Evolutionary conservation across 2,888 invertebrate species (phyloP).

Genomic region (Ceratothoa steindachneri): DNA sequence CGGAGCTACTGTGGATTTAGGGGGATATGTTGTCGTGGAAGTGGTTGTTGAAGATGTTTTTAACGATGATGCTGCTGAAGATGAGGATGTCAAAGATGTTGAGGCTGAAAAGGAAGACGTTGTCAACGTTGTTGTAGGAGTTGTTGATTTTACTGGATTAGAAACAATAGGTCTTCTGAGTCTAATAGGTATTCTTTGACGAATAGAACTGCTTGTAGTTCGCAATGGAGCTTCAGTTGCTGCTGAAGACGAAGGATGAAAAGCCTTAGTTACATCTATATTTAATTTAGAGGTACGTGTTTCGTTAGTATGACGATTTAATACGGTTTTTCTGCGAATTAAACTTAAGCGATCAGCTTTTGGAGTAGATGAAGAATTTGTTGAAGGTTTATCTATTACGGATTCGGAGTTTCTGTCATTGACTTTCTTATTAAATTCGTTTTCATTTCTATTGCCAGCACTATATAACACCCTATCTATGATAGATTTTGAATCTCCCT

Average conservation of each 20-base stretch:
- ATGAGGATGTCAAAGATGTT: no score
- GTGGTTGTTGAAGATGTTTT: neutral
- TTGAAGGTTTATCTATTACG: neutral
- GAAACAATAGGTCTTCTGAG: neutral
- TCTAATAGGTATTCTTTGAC: neutral
- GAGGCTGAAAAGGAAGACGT: neutral
- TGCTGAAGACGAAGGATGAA: neutral
- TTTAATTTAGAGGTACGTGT: neutral
- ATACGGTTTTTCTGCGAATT: neutral
- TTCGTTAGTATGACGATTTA: neutral
- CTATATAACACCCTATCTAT: neutral
- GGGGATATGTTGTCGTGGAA: neutral
- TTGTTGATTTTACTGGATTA: neutral
- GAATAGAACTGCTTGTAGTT: neutral
- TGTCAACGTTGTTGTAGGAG: neutral
- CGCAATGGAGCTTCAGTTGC: neutral
- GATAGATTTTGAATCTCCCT: neutral
- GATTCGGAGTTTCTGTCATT: no score
- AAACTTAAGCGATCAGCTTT: neutral
- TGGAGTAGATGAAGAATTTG: neutral
- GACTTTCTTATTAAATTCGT: no score
- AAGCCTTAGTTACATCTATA: neutral
- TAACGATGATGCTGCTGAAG: neutral
- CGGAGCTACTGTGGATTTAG: conserved; percentile 4
- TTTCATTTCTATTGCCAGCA: neutral